A percentile compares a stretch with the other conserved stretches of the same genome.
These are phyloP conservation scores for Onychomys leucogaster DNA, from an alignment of 2,797 vertebrate genomes.

Conservation along the genomic window DNA sequence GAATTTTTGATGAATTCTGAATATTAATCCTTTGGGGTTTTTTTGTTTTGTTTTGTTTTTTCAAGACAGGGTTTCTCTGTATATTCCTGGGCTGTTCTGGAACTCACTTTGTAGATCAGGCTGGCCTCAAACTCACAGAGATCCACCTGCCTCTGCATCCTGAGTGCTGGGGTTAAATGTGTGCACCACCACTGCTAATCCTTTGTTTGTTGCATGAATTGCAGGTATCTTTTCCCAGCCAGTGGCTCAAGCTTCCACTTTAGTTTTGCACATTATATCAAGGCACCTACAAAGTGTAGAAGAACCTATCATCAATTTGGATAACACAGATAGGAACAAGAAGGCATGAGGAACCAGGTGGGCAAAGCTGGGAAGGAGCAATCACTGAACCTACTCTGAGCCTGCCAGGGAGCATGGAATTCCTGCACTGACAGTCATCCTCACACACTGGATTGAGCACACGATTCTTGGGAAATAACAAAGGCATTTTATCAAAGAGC, in stretches of 20 bases:
- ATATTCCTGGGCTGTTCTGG: background rate
- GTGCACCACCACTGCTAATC: background rate
- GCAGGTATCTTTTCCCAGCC: background rate
- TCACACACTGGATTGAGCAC: background rate
- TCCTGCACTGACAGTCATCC: background rate
- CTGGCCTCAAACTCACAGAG: background rate
- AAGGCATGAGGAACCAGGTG: background rate
- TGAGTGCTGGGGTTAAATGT: background rate
- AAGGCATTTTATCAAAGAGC: slow-evolving; percentile 72
- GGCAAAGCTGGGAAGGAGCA: background rate
- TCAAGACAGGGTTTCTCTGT: background rate
- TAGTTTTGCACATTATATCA: slow-evolving; percentile 1
- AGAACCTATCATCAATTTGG: background rate
- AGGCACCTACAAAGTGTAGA: background rate
- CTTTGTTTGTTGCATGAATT: background rate
- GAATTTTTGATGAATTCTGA: slow-evolving; percentile 54
- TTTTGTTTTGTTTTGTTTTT: background rate
- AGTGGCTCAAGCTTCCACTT: background rate
- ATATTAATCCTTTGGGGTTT: background rate
- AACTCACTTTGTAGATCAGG: background rate
- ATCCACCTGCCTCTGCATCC: background rate
- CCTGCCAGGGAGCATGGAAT: background rate
- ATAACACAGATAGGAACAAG: slow-evolving; percentile 24
- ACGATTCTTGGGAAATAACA: slow-evolving; percentile 63
- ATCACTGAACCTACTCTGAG: background rate